Base-by-base conservation (phyloP, 2,113 vertebrate genomes). In the Bothrops jararaca region DNA sequence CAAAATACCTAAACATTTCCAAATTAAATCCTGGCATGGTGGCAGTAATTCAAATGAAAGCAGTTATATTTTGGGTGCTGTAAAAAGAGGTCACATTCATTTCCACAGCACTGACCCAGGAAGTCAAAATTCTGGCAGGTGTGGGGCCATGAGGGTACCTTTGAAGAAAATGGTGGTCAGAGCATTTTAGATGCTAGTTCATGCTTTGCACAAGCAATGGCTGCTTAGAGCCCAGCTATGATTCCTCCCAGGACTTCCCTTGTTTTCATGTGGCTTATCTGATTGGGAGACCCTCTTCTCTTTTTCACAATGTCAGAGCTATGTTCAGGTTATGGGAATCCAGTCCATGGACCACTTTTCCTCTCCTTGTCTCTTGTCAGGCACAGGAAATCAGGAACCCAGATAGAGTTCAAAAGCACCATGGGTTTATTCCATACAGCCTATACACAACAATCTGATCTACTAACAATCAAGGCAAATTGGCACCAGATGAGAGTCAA, bases 11-110 rank as follows among this genome's bases (percentile, higher is more conserved):
- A 96, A 92, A 88, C 93, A 88, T 96, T 94, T 96, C 94, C 94
- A 95, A 92, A 94, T 96, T 18, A 96, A 92, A 96, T 90, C 92
- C 0, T 95, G 93, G 94, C 92, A 93, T 0, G 0, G 93, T 95
- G 94, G 94, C 93, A 95, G 89, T 89, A 95, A 80, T 95, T 97
- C 96, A 96, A 95, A 95, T 95, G 96, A 96, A 93, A 95, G 94
- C 89, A 89, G 94, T 95, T 96, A 94, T 92, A 93, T 93, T 96
- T 92, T 60, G 92, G 85, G 92, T 91, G 93, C 93, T 94, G 92
- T 88, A 94, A 86, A 86, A 89, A 95, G 97, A 95, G 94, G 95
- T 95, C 95, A 92, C 6, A 60, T 92, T 94, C 95, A 95, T 86
- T 60, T 86, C 91, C 95, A 95, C 93, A 90, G 93, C 96, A 96